Evolutionary conservation across 1,140 invertebrate genomes (phyloP).

Genomic region (Caenorhabditis latens): DNA sequence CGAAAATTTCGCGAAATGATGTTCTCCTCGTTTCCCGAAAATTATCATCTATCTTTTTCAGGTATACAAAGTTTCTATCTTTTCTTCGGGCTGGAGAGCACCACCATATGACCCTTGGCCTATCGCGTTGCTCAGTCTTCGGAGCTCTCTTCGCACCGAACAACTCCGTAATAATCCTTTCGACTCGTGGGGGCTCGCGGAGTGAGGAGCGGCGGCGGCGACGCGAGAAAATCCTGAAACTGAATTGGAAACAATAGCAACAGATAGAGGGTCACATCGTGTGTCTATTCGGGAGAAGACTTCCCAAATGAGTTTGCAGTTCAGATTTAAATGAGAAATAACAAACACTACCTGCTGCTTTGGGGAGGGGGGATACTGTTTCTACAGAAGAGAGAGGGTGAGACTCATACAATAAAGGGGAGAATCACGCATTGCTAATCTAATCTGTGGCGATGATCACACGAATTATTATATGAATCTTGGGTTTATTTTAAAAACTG

Average conservation of each 20-base stretch:
- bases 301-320: constrained; percentile 53
- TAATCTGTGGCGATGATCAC: constrained; percentile 8
- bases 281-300: constrained; percentile 8
- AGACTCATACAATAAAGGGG: constrained; percentile 34
- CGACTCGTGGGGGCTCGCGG: constrained; percentile 16
- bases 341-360: constrained; percentile 35
- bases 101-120: not conserved
- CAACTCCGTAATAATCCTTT: constrained; percentile 53
- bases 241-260: constrained; percentile 52
- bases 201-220: not conserved
- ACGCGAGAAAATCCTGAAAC: constrained; percentile 49
- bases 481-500: constrained; percentile 31
- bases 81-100: not conserved
- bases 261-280: constrained; percentile 29
- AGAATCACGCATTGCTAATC: constrained; percentile 54
- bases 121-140: not conserved
- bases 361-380: not conserved
- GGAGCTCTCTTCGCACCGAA: constrained; percentile 20
- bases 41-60: constrained; percentile 16
- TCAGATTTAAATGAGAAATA: constrained; percentile 52
- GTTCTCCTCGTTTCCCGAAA: not conserved
- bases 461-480: constrained; percentile 4
- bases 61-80: constrained; percentile 3
- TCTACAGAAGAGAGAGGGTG: not conserved
- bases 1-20: constrained; percentile 35